phyloP scores from a whole-genome alignment of 2,113 vertebrate species.

The Chaetops frenatus region DNA sequence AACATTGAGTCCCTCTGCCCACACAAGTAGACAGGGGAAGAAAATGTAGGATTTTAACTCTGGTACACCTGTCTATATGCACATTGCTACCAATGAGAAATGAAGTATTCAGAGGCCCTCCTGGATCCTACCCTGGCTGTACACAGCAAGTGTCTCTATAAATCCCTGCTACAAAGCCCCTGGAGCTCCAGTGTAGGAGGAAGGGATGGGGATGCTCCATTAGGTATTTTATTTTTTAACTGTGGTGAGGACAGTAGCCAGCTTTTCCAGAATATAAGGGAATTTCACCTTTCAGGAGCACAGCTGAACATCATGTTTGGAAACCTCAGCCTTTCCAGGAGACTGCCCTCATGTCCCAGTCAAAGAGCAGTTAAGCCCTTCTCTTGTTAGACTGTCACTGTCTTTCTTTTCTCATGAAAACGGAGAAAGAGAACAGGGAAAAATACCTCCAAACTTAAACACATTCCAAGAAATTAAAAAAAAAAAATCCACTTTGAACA shows the following conservation, averaged over 20 bases:
- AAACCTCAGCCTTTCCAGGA: background rate
- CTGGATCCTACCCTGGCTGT: background rate
- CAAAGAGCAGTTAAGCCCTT: background rate
- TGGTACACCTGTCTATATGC: background rate
- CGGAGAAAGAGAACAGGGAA: background rate
- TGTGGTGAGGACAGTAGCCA: background rate
- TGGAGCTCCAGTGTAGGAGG: background rate
- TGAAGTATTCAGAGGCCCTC: background rate
- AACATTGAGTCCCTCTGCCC: background rate
- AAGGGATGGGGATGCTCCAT: background rate
- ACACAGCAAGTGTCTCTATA: background rate
- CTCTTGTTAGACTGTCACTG: background rate
- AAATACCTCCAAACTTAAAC: background rate
- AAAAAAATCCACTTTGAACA: background rate
- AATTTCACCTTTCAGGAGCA: background rate
- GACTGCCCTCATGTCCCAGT: background rate
- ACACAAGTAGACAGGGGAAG: background rate
- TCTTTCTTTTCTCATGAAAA: background rate
- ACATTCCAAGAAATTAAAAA: background rate
- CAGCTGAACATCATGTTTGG: background rate
- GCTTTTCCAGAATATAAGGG: background rate
- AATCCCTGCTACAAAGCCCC: background rate
- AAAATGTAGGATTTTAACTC: background rate
- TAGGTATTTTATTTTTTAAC: background rate
- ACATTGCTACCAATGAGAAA: rapidly evolving